phyloP scores from a whole-genome alignment of 2,797 vertebrate genomes.

The Bradypodion ventrale region DNA sequence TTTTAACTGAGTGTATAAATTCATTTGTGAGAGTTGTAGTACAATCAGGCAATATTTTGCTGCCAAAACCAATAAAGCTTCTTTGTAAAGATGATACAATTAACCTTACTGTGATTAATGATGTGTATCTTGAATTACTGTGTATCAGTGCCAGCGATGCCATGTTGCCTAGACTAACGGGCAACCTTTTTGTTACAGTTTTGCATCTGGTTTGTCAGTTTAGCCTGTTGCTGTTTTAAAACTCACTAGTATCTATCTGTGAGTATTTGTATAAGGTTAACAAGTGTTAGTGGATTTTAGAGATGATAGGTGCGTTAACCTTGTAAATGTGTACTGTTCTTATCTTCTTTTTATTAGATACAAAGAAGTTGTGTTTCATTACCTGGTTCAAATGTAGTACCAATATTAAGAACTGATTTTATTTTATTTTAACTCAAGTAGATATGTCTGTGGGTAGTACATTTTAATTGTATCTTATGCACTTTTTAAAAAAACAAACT shows the following conservation, averaged over 20 bases:
- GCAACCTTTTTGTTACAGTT: neutral
- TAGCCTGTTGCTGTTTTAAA: slow-evolving; percentile 34
- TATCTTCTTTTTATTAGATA: too few species aligned
- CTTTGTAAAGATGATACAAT: neutral
- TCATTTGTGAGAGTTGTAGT: slow-evolving; percentile 3
- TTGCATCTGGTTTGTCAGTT: slow-evolving; percentile 13
- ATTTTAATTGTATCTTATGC: too few species aligned
- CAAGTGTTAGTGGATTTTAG: slow-evolving; percentile 32
- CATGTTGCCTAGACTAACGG: neutral
- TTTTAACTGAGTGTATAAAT: slow-evolving; percentile 27
- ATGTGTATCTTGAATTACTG: slow-evolving; percentile 25
- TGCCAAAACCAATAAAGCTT: slow-evolving; percentile 28
- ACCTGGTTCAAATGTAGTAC: too few species aligned
- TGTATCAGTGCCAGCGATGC: slow-evolving; percentile 27
- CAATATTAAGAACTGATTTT: too few species aligned
- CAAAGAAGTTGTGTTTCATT: too few species aligned
- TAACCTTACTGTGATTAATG: slow-evolving; percentile 25
- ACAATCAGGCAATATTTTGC: slow-evolving; percentile 7
- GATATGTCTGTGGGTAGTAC: too few species aligned
- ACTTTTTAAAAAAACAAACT: too few species aligned
- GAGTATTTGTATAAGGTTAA: slow-evolving; percentile 7
- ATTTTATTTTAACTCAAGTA: too few species aligned
- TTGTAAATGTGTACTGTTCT: too few species aligned
- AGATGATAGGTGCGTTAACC: too few species aligned
- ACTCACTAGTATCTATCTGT: slow-evolving; percentile 26